phyloP scores from a whole-genome alignment of 2,113 vertebrate genomes.

The Hippocampus abdominalis region DNA sequence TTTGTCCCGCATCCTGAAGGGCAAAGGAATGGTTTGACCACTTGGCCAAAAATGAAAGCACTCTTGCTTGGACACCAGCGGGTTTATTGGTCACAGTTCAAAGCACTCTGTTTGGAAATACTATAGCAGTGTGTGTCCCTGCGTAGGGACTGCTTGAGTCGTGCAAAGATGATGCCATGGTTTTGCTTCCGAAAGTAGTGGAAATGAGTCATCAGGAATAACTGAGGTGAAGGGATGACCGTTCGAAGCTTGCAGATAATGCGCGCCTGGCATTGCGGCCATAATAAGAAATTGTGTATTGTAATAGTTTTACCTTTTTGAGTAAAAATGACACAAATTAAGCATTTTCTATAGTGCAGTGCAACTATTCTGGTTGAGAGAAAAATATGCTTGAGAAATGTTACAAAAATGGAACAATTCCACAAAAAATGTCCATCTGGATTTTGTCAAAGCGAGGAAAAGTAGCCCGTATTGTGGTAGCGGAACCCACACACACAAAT shows the following conservation, averaged over 20 bases:
- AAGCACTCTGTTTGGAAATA: conserved; percentile 36
- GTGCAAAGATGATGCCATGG: conserved; percentile 29
- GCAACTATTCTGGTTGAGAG: background rate
- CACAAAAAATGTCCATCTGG: conserved; percentile 65
- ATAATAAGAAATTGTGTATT: background rate
- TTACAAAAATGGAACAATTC: conserved; percentile 22
- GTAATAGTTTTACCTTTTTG: background rate
- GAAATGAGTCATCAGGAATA: conserved; percentile 39
- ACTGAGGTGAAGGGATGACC: conserved; percentile 14
- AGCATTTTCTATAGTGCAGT: background rate
- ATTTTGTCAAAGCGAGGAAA: conserved; percentile 59
- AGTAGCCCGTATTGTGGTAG: conserved; percentile 52
- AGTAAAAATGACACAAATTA: background rate
- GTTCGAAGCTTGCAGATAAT: conserved; percentile 23
- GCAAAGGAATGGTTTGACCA: conserved; percentile 33
- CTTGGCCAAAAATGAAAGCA: conserved; percentile 61
- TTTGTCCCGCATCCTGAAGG: conserved; percentile 36
- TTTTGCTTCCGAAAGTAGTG: conserved; percentile 26
- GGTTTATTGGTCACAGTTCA: conserved; percentile 48
- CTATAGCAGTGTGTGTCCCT: conserved; percentile 10
- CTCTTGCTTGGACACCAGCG: conserved; percentile 35
- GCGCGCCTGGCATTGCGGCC: conserved; percentile 4
- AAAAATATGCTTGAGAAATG: background rate
- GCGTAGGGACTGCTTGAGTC: conserved; percentile 11
- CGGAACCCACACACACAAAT: conserved; percentile 45